Evolutionary conservation across 2,888 invertebrate species (phyloP).

Genomic region (Scaptomyza caliginosa): DNA sequence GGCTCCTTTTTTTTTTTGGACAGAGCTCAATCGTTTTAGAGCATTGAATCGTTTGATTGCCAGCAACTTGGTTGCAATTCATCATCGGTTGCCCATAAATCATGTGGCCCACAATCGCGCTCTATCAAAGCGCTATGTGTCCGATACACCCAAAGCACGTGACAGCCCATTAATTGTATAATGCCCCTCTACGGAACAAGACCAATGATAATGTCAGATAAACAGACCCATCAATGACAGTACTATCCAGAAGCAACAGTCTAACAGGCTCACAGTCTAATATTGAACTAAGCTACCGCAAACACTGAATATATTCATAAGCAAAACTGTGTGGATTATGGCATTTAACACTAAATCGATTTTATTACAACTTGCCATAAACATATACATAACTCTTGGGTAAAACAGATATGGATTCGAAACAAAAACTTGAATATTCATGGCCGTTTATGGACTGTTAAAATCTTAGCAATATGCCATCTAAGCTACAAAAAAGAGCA

Average conservation of each 20-base stretch:
- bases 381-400: neutral
- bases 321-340: slow-evolving; percentile 1
- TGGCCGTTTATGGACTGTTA: too few species aligned
- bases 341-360: slow-evolving; percentile 24
- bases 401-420: neutral
- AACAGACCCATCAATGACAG: neutral
- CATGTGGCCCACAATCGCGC: slow-evolving; percentile 40
- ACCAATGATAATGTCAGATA: slow-evolving; percentile 28
- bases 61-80: slow-evolving; percentile 51
- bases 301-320: neutral
- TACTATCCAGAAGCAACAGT: neutral
- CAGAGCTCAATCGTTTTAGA: slow-evolving; percentile 39
- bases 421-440: neutral
- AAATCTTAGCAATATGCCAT: neutral
- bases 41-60: slow-evolving; percentile 61
- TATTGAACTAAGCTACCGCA: slow-evolving; percentile 9
- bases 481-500: neutral
- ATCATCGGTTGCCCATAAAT: slow-evolving; percentile 63
- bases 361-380: slow-evolving; percentile 5
- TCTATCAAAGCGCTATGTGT: slow-evolving; percentile 25
- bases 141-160: slow-evolving; percentile 49
- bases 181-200: slow-evolving; percentile 14
- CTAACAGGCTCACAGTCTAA: slow-evolving; percentile 7
- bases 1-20: neutral
- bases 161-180: slow-evolving; percentile 52